These are phyloP conservation scores for Lasaia peninsularis DNA, from an alignment of 1,140 invertebrate genomes.

Conservation along the genomic window DNA sequence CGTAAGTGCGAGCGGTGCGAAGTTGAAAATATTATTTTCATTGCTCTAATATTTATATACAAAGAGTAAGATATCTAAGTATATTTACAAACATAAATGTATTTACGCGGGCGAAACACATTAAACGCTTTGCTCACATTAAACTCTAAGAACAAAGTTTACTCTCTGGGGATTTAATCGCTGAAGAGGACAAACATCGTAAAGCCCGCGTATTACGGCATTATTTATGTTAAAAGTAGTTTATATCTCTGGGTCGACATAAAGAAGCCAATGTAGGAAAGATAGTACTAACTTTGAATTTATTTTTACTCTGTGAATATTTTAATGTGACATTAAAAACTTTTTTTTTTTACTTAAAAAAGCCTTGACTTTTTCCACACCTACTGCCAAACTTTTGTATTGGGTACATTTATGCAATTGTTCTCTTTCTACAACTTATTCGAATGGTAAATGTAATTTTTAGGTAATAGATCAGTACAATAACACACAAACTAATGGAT, in stretches of 20 bases:
- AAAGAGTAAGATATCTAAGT: not conserved
- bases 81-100: conserved; percentile 1
- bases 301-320: not conserved
- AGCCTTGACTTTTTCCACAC: no score
- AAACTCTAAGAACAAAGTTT: conserved; percentile 15
- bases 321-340: not conserved
- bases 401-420: no score
- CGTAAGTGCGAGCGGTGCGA: no score
- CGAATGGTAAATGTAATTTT: no score
- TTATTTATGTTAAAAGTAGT: conserved; percentile 13
- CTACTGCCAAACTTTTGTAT: no score
- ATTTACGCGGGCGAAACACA: conserved; percentile 1
- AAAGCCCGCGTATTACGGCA: conserved; percentile 6
- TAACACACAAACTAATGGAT: no score
- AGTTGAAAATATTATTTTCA: no score
- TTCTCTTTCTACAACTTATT: no score
- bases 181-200: conserved; percentile 15
- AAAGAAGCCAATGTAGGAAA: conserved; percentile 1
- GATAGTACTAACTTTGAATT: not conserved
- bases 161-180: conserved; percentile 14
- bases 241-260: not conserved
- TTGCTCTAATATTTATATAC: not conserved
- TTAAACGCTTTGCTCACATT: conserved; percentile 11
- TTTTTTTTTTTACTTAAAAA: not conserved
- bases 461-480: no score